phyloP scores from a whole-genome alignment of 2,113 vertebrate species.

The Vidua chalybeata region DNA sequence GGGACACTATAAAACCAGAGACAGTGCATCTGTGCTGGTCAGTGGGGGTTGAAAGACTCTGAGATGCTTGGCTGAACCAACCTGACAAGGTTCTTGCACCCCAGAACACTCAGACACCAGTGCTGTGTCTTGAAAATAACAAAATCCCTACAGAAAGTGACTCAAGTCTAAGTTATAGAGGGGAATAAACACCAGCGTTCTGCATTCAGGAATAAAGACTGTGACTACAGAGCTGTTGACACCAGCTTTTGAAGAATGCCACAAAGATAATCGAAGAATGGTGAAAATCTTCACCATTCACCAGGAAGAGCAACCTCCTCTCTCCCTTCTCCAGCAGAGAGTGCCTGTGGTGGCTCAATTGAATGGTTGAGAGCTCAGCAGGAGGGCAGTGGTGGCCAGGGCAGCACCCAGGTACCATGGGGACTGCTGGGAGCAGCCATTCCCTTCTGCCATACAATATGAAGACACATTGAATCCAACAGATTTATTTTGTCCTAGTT shows the following conservation, averaged over 20 bases:
- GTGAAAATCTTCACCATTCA: not conserved
- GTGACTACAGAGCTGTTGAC: accelerated
- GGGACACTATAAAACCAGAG: not conserved
- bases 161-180: not conserved
- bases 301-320: not conserved
- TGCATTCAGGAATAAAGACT: not conserved
- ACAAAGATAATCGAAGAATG: not conserved
- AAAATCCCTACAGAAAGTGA: not conserved
- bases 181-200: not conserved
- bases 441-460: not conserved
- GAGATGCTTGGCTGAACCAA: not conserved
- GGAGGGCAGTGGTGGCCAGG: not conserved
- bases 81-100: not conserved
- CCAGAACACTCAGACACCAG: not conserved
- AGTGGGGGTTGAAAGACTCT: accelerated
- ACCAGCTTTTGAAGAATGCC: not conserved
- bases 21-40: not conserved
- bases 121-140: not conserved
- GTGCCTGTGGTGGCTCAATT: accelerated
- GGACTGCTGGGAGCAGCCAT: not conserved
- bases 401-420: not conserved
- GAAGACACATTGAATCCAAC: not conserved
- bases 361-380: not conserved
- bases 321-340: not conserved
- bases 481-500: not conserved